A percentile compares a stretch with the other conserved stretches of the same genome.
Evolutionary conservation across 2,888 invertebrate species (phyloP).

Genomic region (Imbricaverruca yamaguchii): DNA sequence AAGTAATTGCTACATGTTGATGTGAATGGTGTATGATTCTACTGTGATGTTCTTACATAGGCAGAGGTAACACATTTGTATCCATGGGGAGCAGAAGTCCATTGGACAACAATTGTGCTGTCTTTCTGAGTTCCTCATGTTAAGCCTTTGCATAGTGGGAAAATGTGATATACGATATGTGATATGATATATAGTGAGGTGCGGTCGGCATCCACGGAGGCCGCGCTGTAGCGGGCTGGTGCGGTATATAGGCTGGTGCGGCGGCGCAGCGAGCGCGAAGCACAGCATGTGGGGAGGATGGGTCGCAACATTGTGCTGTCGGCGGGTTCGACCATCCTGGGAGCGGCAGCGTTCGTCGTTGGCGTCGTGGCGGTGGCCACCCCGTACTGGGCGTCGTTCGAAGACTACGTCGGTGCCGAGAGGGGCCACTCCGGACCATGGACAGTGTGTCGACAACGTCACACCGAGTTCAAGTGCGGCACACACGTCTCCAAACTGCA

Average conservation of each 20-base stretch:
- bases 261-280: not conserved
- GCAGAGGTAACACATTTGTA: too few species aligned
- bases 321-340: slow-evolving; percentile 3
- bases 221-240: not conserved
- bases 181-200: too few species aligned
- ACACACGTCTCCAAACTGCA: not conserved
- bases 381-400: slow-evolving; percentile 12
- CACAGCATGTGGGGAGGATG: not conserved
- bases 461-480: not conserved
- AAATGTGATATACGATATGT: too few species aligned
- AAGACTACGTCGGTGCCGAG: not conserved
- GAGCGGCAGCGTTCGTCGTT: not conserved
- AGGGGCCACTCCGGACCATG: slow-evolving; percentile 10
- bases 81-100: too few species aligned
- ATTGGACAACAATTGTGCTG: too few species aligned
- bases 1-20: too few species aligned
- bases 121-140: too few species aligned
- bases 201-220: not conserved
- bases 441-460: not conserved
- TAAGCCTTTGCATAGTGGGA: too few species aligned
- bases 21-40: too few species aligned
- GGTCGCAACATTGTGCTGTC: slow-evolving; percentile 9
- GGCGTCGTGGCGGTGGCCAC: slow-evolving; percentile 15
- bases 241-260: not conserved
- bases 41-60: too few species aligned